These are phyloP conservation scores for Lophotis ruficrista DNA, from an alignment of 2,113 vertebrate genomes.

Conservation along the genomic window DNA sequence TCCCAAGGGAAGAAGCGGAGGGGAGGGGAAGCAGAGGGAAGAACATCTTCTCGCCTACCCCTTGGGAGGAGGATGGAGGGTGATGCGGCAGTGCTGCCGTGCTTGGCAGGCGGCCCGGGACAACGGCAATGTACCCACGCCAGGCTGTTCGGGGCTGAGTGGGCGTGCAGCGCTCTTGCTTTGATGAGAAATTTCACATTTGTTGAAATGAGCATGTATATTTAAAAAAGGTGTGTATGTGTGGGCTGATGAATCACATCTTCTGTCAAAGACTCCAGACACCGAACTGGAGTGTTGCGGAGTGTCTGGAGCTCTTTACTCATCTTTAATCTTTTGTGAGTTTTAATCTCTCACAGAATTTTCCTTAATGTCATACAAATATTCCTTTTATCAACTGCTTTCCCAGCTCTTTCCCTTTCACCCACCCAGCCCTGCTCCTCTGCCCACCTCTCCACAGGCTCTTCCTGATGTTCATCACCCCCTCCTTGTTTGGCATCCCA, in stretches of 20 bases:
- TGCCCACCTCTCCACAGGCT: background rate
- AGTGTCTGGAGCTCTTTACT: conserved; percentile 10
- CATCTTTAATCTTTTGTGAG: background rate
- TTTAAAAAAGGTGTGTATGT: background rate
- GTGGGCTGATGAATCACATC: conserved; percentile 18
- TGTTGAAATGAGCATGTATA: conserved; percentile 4
- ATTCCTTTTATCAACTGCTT: background rate
- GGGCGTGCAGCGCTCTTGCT: background rate
- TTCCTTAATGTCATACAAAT: background rate
- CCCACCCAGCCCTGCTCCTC: background rate
- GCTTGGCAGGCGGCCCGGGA: rapidly evolving
- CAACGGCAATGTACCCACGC: rapidly evolving
- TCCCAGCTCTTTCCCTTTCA: background rate
- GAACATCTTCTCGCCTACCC: background rate
- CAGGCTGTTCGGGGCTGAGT: background rate
- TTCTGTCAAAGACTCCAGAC: conserved; percentile 36
- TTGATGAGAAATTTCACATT: conserved; percentile 10
- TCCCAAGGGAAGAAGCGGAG: background rate
- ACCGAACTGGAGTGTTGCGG: background rate
- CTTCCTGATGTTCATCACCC: background rate
- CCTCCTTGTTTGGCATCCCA: background rate
- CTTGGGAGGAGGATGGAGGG: background rate
- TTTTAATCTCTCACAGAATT: background rate
- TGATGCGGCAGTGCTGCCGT: rapidly evolving
- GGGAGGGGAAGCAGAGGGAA: background rate